Conservation (phyloP, 2,797 vertebrate species). For the Notamacropus eugenii region DNA sequence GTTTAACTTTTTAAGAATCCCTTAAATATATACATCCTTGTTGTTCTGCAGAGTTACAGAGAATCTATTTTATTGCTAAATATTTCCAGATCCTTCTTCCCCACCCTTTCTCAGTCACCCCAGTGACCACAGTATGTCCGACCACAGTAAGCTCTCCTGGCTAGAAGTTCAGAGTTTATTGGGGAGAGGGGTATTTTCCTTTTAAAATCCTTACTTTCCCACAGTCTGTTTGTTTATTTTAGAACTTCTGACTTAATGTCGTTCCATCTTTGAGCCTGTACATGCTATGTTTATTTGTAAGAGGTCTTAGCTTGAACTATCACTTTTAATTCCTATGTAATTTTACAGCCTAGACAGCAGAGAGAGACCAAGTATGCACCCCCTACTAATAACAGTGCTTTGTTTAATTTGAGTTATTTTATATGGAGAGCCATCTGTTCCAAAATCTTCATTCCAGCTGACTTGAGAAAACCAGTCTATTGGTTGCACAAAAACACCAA, state of each 20-base stretch:
- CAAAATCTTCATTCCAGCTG: slow-evolving; percentile 23
- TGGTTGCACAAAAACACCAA: slow-evolving; percentile 4
- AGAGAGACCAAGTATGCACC: slow-evolving; percentile 24
- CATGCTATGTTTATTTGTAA: slow-evolving; percentile 5
- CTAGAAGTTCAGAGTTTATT: slow-evolving; percentile 28
- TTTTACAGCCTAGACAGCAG: not conserved
- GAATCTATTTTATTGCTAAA: slow-evolving; percentile 73
- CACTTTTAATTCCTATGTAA: not conserved
- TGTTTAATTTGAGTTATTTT: slow-evolving; percentile 26
- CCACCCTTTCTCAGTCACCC: slow-evolving; percentile 38
- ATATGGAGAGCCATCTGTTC: slow-evolving; percentile 19
- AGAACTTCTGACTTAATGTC: not conserved
- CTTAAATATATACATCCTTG: slow-evolving; percentile 68
- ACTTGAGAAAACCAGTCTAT: slow-evolving; percentile 25
- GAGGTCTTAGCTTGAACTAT: not conserved
- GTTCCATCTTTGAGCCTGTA: not conserved
- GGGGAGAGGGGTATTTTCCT: not conserved
- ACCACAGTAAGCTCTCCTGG: slow-evolving; percentile 38
- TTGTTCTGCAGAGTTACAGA: slow-evolving; percentile 68
- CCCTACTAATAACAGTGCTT: too few relatives aligned
- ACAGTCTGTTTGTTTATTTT: slow-evolving; percentile 29
- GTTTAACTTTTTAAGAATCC: slow-evolving; percentile 57
- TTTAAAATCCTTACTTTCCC: slow-evolving; percentile 50
- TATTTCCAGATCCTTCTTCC: slow-evolving; percentile 67
- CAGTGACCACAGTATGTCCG: slow-evolving; percentile 75